Evolutionary conservation across 2,888 invertebrate genomes (phyloP).

Genomic region (Dryococelus australis): DNA sequence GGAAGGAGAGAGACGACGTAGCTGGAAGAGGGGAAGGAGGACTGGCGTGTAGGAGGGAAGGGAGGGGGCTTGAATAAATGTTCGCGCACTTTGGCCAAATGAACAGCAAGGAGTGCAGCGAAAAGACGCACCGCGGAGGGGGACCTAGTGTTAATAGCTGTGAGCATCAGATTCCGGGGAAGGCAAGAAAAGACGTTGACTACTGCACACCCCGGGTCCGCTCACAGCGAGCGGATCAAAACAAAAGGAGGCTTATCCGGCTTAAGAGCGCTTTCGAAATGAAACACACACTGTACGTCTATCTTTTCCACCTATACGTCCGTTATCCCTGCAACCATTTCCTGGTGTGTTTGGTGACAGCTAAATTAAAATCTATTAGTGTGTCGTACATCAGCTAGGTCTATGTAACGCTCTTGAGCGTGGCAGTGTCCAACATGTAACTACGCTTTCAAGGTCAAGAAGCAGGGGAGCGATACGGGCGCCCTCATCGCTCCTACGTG

Average conservation of each 20-base stretch:
- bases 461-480: too few relatives aligned
- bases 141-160: slow-evolving; percentile 24
- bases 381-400: too few relatives aligned
- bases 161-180: background rate
- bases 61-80: slow-evolving; percentile 37
- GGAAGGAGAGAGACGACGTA: background rate
- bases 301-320: too few relatives aligned
- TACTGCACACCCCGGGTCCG: background rate
- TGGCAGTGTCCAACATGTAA: too few relatives aligned
- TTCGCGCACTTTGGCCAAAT: slow-evolving; percentile 38
- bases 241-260: background rate
- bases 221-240: background rate
- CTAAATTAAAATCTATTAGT: too few relatives aligned
- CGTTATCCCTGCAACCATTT: too few relatives aligned
- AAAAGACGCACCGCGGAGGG: background rate
- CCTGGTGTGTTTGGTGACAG: too few relatives aligned
- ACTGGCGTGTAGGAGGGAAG: background rate
- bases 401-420: too few relatives aligned
- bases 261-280: background rate
- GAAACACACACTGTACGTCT: too few relatives aligned
- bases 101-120: slow-evolving; percentile 32
- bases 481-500: too few relatives aligned
- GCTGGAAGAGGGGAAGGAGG: background rate
- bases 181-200: background rate
- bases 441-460: too few relatives aligned